Conservation (phyloP, 2,113 vertebrate species). For the Rhinichthys klamathensis region DNA sequence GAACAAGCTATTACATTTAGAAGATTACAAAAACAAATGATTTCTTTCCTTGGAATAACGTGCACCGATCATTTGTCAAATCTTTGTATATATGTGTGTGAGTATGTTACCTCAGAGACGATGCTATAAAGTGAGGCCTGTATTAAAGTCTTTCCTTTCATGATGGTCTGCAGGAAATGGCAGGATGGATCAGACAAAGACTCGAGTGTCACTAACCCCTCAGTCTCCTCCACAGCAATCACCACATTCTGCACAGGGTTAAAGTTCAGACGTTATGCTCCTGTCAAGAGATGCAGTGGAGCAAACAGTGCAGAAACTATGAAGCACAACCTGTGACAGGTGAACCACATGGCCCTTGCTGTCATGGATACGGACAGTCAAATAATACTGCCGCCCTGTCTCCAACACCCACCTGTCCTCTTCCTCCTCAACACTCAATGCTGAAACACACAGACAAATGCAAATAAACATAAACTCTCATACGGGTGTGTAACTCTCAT, state of each 20-base stretch:
- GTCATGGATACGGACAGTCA: constrained; percentile 69
- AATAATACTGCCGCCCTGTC: constrained; percentile 55
- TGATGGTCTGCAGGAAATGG: constrained; percentile 60
- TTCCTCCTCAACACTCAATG: constrained; percentile 60
- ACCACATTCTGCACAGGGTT: constrained; percentile 41
- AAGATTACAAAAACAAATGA: not conserved
- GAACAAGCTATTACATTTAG: not conserved
- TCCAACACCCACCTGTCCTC: constrained; percentile 71
- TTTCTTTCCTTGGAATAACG: not conserved
- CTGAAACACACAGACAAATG: constrained; percentile 51
- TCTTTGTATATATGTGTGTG: not conserved
- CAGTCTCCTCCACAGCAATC: constrained; percentile 39
- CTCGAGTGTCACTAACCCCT: constrained; percentile 58
- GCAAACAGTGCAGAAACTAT: constrained; percentile 20
- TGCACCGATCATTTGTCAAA: not conserved
- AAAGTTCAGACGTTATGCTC: not conserved
- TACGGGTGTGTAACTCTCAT: not conserved
- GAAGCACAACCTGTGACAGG: constrained; percentile 69
- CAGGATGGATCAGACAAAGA: constrained; percentile 67
- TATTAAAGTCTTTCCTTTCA: constrained; percentile 59
- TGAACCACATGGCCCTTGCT: constrained; percentile 66
- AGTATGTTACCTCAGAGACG: constrained; percentile 61
- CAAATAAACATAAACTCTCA: not conserved
- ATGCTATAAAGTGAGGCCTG: constrained; percentile 61
- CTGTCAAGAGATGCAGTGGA: constrained; percentile 2